Percentiles rank a stretch among this genome's conserved stretches.
Conservation (phyloP, 1,140 invertebrate genomes). For the Drosophila repletoides region DNA sequence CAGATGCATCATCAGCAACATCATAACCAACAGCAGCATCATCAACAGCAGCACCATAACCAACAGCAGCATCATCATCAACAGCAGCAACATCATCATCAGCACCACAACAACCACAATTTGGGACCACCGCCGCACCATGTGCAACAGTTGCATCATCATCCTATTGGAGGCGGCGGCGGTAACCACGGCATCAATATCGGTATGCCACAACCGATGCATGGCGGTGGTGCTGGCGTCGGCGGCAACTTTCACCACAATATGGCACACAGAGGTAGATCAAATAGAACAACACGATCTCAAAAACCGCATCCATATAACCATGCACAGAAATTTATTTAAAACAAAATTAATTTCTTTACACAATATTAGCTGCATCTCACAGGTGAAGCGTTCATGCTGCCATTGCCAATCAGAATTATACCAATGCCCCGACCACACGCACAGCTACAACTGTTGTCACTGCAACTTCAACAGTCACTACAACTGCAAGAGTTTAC, state of each 20-base stretch:
- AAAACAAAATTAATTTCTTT: slow-evolving; percentile 77
- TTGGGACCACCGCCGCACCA: slow-evolving; percentile 47
- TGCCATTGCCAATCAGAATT: slow-evolving; percentile 66
- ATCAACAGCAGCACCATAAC: slow-evolving; percentile 32
- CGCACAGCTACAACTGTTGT: slow-evolving; percentile 2
- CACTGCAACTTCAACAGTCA: neutral
- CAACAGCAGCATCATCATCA: slow-evolving; percentile 39
- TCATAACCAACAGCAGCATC: slow-evolving; percentile 22
- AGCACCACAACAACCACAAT: slow-evolving; percentile 35
- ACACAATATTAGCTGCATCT: slow-evolving; percentile 79
- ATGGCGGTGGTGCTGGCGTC: slow-evolving; percentile 26
- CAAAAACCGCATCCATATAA: slow-evolving; percentile 82
- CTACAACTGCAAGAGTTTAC: neutral
- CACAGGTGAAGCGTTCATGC: slow-evolving; percentile 78
- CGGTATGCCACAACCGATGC: slow-evolving; percentile 23
- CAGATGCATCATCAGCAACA: slow-evolving; percentile 9
- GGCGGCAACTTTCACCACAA: slow-evolving; percentile 66
- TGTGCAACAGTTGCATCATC: slow-evolving; percentile 65
- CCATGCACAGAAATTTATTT: slow-evolving; percentile 82
- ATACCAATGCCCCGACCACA: slow-evolving; percentile 50
- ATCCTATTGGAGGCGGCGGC: slow-evolving; percentile 34
- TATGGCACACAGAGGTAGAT: slow-evolving; percentile 82
- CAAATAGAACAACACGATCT: slow-evolving; percentile 78
- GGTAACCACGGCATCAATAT: slow-evolving; percentile 11
- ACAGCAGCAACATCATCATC: slow-evolving; percentile 29